Evolutionary conservation across 2,797 vertebrate species (phyloP), one percentile per base, ranked within the genome.

Genomic region (Sebastiscus albofasciatus): DNA sequence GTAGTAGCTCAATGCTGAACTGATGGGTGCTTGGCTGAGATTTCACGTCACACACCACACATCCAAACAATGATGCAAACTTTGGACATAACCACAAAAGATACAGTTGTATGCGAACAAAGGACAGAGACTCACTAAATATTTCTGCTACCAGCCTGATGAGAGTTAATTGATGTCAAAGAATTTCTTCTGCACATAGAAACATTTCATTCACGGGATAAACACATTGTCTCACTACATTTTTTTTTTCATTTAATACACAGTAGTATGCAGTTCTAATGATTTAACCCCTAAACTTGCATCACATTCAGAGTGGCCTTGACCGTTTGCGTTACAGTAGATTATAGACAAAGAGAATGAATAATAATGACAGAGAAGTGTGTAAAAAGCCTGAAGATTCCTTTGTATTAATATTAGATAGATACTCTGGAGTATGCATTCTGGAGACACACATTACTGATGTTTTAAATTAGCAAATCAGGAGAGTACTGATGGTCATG

Each of bases 11-110:
- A 58, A 14, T 6, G 72, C 74, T 85, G 46, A 81, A 73, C 82
- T 88, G 77, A 88, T 84, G 80, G 90, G 73, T 55, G 82, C 73
- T 77, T 65, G 36, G 80, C 87, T 86, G 70, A 82, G 83, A 90
- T 86, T 87, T 87, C 78, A 60, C 62, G 82, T 90, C 77, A 46
- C 67, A 72, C 73, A 54, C 52, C 68, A 26, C 80, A 77, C 72
- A 87, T 80, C 81, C 79, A 85, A 93, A 90, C 89, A 90, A 93
- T 94, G 93, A 94, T 91, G 91, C 90, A 94, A 94, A 90, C 92
- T 84, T 87, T 86, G 70, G 92, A 93, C 91, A 93, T 85, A 88
- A 82, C 83, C 80, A 74, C 84, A 83, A 70, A 83, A 84, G 76
- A 84, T 72, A 64, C 49, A 82, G 81, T 84, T 85, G 79, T 83